Base-by-base conservation (phyloP, 2,888 invertebrate genomes). In the Drosophila parthenogenetica region DNA sequence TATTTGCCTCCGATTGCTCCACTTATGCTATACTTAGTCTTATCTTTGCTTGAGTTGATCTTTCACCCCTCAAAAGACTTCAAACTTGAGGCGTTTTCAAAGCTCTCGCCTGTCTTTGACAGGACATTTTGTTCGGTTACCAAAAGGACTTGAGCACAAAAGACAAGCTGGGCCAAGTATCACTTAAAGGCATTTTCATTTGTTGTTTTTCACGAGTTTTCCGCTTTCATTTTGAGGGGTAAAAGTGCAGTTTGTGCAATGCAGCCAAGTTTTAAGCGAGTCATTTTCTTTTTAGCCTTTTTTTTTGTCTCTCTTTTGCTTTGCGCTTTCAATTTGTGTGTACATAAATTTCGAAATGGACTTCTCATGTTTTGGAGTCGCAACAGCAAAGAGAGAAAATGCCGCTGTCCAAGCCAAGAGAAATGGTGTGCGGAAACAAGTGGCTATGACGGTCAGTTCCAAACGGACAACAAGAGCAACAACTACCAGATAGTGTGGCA, bases 321-420 rank as follows among this genome's bases (percentile, higher is more conserved):
- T 35, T 42, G 70, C 75, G 75, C 73, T 87, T 83, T 81, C 87
- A 83, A 79, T 81, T 88, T 81, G 87, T 87, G 82, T 81, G 82
- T 77, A 86, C 82, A 87, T 87, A 89, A 89, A 87, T 87, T 87
- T 77, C 82, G 74, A 80, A 87, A 89, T 87, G 87, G 87, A 87
- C 85, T 87, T 89, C 72, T 87, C 77, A 73, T 87, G 87, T 87
- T 82, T 55, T 67, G 83, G 59, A 70, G 61, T 63, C 58, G 66
- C 71, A 70, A 76, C 73, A 77, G 69, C 55, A 68, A 48, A 60
- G 68, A 62, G 49, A 60, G 55, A 70, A 74, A 74, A 81, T 67
- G 49, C 57, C 53, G 60, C 53, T 32, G 50, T 43, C 29, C 42
- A 2, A 2, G 14, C n/a, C n/a, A 5, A 60, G 73, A 71, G 74